Evolutionary conservation across 2,797 vertebrate genomes (phyloP).

Genomic region (Sparus aurata): DNA sequence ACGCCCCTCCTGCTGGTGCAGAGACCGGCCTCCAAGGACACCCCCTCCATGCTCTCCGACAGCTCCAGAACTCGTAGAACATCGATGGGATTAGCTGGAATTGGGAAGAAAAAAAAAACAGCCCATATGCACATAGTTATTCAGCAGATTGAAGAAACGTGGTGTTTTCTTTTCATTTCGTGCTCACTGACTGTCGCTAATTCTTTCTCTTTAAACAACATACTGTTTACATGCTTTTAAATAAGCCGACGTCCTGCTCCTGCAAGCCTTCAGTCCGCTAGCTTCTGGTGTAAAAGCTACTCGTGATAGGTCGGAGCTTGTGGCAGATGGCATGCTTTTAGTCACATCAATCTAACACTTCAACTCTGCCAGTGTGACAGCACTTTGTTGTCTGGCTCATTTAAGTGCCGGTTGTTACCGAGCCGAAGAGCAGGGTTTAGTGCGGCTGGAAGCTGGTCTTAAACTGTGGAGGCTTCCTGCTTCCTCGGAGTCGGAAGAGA

Average conservation of each 20-base stretch:
- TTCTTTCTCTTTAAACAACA: conserved; percentile 15
- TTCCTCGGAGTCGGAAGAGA: conserved; percentile 74
- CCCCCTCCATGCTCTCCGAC: conserved; percentile 84
- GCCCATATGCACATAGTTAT: conserved; percentile 27
- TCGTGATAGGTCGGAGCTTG: conserved; percentile 19
- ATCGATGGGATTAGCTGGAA: conserved; percentile 84
- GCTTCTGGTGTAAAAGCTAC: conserved; percentile 17
- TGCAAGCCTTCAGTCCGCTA: conserved; percentile 9
- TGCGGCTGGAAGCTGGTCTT: conserved; percentile 71
- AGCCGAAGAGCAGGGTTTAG: conserved; percentile 74
- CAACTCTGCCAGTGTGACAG: conserved; percentile 57
- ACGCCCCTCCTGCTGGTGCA: conserved; percentile 85
- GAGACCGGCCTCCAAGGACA: conserved; percentile 88
- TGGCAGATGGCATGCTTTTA: conserved; percentile 48
- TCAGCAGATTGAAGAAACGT: conserved; percentile 25
- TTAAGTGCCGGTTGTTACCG: conserved; percentile 76
- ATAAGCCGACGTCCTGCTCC: background rate
- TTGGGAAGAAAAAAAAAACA: conserved; percentile 30
- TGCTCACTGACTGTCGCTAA: conserved; percentile 24
- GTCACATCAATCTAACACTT: conserved; percentile 56
- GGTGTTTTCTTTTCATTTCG: background rate
- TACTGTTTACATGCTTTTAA: conserved; percentile 14
- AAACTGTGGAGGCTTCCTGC: conserved; percentile 77
- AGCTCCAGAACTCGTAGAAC: conserved; percentile 87
- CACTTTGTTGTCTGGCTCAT: conserved; percentile 73